Evolutionary conservation across 2,113 vertebrate genomes (phyloP).

Genomic region (Sinocyclocheilus anophthalmus): DNA sequence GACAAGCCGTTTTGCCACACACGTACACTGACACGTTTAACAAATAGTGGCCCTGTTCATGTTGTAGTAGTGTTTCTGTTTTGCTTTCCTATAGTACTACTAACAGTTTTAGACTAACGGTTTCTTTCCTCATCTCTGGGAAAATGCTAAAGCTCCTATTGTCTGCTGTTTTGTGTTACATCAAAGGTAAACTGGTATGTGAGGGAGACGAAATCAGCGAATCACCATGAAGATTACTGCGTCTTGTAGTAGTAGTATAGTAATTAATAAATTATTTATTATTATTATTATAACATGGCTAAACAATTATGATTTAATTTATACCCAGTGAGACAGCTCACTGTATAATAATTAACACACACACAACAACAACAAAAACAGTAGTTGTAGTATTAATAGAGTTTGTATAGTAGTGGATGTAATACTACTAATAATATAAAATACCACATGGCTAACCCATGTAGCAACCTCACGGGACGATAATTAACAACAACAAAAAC

Average conservation of each 20-base stretch:
- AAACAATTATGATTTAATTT: neutral
- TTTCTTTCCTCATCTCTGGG: slow-evolving; percentile 64
- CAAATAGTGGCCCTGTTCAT: slow-evolving; percentile 4
- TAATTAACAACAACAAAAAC: neutral
- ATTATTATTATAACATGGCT: neutral
- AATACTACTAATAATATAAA: neutral
- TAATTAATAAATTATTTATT: too few relatives aligned
- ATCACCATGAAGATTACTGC: neutral
- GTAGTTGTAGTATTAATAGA: neutral
- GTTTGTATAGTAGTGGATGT: too few relatives aligned
- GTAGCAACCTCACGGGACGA: neutral
- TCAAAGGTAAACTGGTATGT: slow-evolving; percentile 53
- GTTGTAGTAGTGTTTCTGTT: neutral
- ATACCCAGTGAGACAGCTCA: neutral
- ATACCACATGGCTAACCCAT: neutral
- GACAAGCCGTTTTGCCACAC: neutral
- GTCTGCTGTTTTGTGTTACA: slow-evolving; percentile 62
- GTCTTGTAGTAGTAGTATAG: neutral
- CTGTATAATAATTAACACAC: too few relatives aligned
- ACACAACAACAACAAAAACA: too few relatives aligned
- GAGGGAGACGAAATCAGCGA: neutral
- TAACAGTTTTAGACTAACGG: slow-evolving; percentile 34
- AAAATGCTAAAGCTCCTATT: slow-evolving; percentile 73
- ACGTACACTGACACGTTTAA: neutral
- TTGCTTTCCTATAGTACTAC: slow-evolving; percentile 30